Evolutionary conservation across 2,888 invertebrate genomes (phyloP), one percentile per base, ranked within the genome.

Genomic region (Aporophyla nigra): DNA sequence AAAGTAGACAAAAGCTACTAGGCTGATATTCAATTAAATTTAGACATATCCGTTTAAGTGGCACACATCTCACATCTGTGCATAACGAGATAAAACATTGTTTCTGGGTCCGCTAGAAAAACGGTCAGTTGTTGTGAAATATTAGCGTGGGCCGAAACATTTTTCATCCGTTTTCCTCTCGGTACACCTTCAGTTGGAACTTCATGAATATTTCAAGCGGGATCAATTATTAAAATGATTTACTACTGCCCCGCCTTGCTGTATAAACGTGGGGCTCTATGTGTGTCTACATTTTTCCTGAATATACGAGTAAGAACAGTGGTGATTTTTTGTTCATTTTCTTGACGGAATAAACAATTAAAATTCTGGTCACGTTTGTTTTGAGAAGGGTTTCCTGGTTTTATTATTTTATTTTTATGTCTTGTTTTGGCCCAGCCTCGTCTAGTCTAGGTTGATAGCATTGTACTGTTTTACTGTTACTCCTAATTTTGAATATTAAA

Each of bases 221-320:
- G 94, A 96, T 96, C 95, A 96, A 96, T 96, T 96, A 96, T 96
- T 96, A 95, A 96, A 95, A 96, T 96, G 96, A 96, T 96, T 96
- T 96, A 96, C 95, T 94, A 92, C 94, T 92, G 91, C 88, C 90
- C 83, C 83, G 89, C 90, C 84, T 90, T 87, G 89, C 88, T 88
- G 90, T 91, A 90, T 91, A 91, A 93, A 93, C 91, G 91, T 87
- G 90, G 88, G 88, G 87, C 83, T 86, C 88, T 91, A 91, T 91
- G 91, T 91, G 86, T 90, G 89, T 88, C 88, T 89, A 89, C 88
- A 86, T 92, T 93, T 91, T 86, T 87, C 90, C 88, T 87, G 86
- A 88, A 88, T 83, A 83, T 74, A 33, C 33, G 33, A 33, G 33
- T 33, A 84, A 86, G 86, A 86, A 84, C 79, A 86, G 82, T 88